phyloP scores from a whole-genome alignment of 2,113 vertebrate species.

The Scortum barcoo region DNA sequence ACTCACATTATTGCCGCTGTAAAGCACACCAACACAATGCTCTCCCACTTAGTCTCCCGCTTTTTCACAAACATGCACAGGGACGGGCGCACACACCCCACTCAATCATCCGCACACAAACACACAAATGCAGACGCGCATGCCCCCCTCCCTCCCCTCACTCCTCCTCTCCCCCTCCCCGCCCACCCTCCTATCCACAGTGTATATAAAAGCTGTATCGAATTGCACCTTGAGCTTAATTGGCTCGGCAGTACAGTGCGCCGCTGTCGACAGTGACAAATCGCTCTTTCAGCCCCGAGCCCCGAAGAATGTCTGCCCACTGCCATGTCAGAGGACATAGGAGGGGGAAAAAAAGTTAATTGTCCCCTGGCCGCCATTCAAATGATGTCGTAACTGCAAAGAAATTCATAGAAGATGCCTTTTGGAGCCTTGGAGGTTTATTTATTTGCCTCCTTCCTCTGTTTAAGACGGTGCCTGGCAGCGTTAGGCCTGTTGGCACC shows the following conservation, averaged over 20 bases:
- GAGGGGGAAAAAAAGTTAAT: slow-evolving; percentile 79
- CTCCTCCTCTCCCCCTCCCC: slow-evolving; percentile 69
- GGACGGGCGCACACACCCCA: slow-evolving; percentile 45
- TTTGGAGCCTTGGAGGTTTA: slow-evolving; percentile 63
- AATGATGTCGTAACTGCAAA: slow-evolving; percentile 77
- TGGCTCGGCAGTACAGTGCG: slow-evolving; percentile 81
- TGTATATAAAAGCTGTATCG: slow-evolving; percentile 85
- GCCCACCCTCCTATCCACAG: slow-evolving; percentile 71
- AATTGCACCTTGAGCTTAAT: slow-evolving; percentile 86
- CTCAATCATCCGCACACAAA: slow-evolving; percentile 68
- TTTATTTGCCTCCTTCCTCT: slow-evolving; percentile 78
- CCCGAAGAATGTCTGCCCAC: slow-evolving; percentile 76
- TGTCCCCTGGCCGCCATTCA: slow-evolving; percentile 78
- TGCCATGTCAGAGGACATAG: slow-evolving; percentile 75
- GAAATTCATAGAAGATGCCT: slow-evolving; percentile 68
- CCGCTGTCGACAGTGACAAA: slow-evolving; percentile 85
- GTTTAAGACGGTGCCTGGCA: slow-evolving; percentile 67
- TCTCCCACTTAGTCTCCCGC: slow-evolving; percentile 61
- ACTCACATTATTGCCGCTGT: slow-evolving; percentile 66
- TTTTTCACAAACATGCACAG: slow-evolving; percentile 61
- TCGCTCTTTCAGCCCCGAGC: slow-evolving; percentile 81
- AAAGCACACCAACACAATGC: slow-evolving; percentile 73
- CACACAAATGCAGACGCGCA: slow-evolving; percentile 58
- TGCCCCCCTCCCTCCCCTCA: slow-evolving; percentile 36
- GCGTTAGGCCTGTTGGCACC: slow-evolving; percentile 45